Percentiles rank a stretch among this genome's conserved stretches.
These are phyloP conservation scores for Anguilla japonica DNA, from an alignment of 2,113 vertebrate species.

Conservation along the genomic window DNA sequence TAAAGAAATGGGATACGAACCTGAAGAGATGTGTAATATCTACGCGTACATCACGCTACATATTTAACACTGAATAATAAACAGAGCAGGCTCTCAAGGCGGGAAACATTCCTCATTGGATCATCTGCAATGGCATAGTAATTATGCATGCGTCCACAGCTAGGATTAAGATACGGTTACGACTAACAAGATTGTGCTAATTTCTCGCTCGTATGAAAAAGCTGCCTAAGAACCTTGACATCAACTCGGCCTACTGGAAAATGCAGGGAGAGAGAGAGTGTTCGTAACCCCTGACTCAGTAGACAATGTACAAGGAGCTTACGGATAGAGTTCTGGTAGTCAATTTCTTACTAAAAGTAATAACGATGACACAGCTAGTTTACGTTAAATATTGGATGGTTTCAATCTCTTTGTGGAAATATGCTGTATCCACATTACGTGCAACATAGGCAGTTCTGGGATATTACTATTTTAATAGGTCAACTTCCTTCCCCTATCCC, in stretches of 20 bases:
- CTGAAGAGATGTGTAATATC: constrained; percentile 25
- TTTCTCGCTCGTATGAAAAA: constrained; percentile 61
- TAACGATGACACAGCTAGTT: not conserved
- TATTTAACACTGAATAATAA: constrained; percentile 53
- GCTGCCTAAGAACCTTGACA: constrained; percentile 65
- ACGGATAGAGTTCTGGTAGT: not conserved
- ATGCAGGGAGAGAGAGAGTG: constrained; percentile 36
- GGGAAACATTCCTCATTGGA: constrained; percentile 64
- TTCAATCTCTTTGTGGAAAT: not conserved
- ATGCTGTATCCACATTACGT: not conserved
- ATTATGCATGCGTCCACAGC: constrained; percentile 64
- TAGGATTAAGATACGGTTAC: constrained; percentile 65
- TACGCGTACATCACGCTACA: constrained; percentile 22
- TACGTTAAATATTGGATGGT: not conserved
- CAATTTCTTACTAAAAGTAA: not conserved
- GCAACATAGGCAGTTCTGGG: constrained; percentile 2
- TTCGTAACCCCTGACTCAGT: not conserved
- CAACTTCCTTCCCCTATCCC: not conserved
- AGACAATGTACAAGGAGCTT: not conserved
- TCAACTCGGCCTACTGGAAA: constrained; percentile 55
- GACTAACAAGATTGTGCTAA: constrained; percentile 65
- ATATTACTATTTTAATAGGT: not conserved
- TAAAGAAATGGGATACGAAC: not conserved
- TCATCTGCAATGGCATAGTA: constrained; percentile 61
- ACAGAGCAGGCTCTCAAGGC: constrained; percentile 47